Conservation (phyloP, 2,113 vertebrate species). For the Tylochromis polylepis region DNA sequence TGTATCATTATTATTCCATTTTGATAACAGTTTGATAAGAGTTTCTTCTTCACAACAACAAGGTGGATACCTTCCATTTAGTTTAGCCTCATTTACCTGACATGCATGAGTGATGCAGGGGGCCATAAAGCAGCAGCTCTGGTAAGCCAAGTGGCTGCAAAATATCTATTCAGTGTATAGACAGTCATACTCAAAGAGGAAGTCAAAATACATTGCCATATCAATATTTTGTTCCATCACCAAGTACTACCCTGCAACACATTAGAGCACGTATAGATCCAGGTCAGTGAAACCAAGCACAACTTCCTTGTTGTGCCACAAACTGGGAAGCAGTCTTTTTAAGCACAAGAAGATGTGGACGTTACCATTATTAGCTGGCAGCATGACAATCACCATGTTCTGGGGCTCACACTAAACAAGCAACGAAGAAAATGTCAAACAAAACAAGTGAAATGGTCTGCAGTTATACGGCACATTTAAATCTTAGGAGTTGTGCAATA, state of each 20-base stretch:
- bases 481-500: not conserved
- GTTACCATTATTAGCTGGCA: not conserved
- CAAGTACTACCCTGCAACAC: not conserved
- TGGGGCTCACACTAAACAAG: not conserved
- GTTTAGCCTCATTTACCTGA: not conserved
- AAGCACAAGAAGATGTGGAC: not conserved
- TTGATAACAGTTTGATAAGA: not conserved
- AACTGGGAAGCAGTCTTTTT: not conserved
- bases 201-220: not conserved
- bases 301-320: not conserved
- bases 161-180: not conserved
- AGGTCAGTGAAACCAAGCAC: not conserved
- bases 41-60: not conserved
- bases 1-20: not conserved
- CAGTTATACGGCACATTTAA: not conserved
- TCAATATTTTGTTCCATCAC: not conserved
- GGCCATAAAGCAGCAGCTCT: not conserved
- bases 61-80: not conserved
- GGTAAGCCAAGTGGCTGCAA: not conserved
- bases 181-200: not conserved
- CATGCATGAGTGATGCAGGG: not conserved
- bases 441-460: not conserved
- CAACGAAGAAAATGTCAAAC: not conserved
- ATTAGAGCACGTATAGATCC: not conserved
- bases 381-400: not conserved